Base-by-base conservation (phyloP, 1,140 invertebrate species). In the Reticulitermes speratus region DNA sequence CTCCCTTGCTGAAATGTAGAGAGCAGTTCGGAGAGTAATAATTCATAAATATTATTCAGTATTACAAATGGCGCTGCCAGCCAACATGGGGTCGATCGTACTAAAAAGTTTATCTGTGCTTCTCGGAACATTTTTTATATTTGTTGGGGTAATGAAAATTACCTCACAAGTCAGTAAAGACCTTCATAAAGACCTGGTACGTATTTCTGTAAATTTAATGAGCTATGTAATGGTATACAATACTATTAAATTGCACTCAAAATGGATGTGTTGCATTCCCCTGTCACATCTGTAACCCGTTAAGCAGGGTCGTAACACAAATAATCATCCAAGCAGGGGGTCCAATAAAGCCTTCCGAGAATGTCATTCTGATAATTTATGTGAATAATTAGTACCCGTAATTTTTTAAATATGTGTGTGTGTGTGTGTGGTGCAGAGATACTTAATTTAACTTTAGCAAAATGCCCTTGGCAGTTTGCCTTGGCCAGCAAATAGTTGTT, bases 131-230 rank as follows among this genome's bases (percentile, higher is more conserved):
- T 99, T 99, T 92, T 99, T 99, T 91, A 95, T 99, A 88, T 98
- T 99, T 91, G 96, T 98, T 87, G 98, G 98, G 83, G 95, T 95
- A 38, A 96, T 98, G 89, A 99, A 99, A 93, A 92, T 99, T 84
- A 97, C 97, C 87, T 97, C 97, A 87, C 94, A 95, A 88, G 95
- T 99, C 86, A 98, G 97, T 89, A 97, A 97, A 92, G 98, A 99
- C 91, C 94, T 99, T 85, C 97, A 99, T 91, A 98, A 97, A 94
- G 98, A 99, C 93, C 94, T 99, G 95, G 98, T 99, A 92, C 95
- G 95, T 93, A 82, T 69, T 84, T 86, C 32, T 52, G 21, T 86
- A 23, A 3, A 32, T 7, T 12, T 30, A 44, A 75, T 14, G 65
- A 75, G 14, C 82, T 83, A 23, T 82, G 19, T 75, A 48, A 48